A percentile compares a stretch with the other conserved stretches of the same genome.
Evolutionary conservation across 2,888 invertebrate genomes (phyloP).

Genomic region (Lypha dubia): DNA sequence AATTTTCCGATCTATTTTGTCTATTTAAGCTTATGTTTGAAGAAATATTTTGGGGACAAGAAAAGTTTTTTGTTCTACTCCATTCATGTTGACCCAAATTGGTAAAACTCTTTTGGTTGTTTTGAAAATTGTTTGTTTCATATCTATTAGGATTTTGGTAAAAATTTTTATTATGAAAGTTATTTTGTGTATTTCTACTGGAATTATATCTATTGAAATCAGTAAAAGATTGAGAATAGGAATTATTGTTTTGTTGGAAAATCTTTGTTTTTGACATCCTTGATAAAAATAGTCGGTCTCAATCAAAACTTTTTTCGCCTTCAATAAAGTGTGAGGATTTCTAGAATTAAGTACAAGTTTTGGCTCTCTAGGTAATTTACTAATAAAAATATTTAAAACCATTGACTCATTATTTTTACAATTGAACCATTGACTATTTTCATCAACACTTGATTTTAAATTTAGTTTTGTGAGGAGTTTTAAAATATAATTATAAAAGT

Average conservation of each 20-base stretch:
- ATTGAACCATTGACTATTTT: slow-evolving; percentile 43
- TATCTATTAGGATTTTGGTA: not conserved
- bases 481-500: slow-evolving; percentile 47
- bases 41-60: too few species aligned
- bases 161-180: too few species aligned
- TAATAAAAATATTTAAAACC: slow-evolving; percentile 55
- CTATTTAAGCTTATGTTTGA: too few species aligned
- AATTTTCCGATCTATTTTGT: too few species aligned
- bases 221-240: not conserved
- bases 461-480: slow-evolving; percentile 16
- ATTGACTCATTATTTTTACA: slow-evolving; percentile 57
- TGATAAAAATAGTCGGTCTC: not conserved
- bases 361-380: slow-evolving; percentile 53
- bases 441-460: slow-evolving; percentile 27
- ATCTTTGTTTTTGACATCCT: not conserved
- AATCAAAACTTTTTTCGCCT: not conserved
- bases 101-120: too few species aligned
- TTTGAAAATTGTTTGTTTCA: not conserved
- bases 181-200: not conserved
- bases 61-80: too few species aligned
- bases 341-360: slow-evolving; percentile 47
- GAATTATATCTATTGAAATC: not conserved
- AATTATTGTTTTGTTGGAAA: not conserved
- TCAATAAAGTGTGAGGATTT: slow-evolving; percentile 34
- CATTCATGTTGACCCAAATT: too few species aligned